Percentiles rank a stretch among this genome's conserved stretches.
Evolutionary conservation across 2,113 vertebrate genomes (phyloP).

Genomic region (Chloropsis hardwickii): DNA sequence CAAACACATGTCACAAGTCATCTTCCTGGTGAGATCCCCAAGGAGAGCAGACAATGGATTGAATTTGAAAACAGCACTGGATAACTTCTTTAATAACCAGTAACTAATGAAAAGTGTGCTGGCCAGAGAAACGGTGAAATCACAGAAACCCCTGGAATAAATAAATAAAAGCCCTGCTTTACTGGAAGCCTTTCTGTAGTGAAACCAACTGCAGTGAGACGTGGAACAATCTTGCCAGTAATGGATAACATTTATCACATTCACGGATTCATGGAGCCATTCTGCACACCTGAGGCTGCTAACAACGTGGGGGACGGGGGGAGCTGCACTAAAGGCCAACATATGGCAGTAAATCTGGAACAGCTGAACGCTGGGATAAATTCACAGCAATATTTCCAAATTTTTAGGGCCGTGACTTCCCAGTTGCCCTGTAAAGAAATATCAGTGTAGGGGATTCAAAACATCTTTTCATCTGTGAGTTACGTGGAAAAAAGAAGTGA

Average conservation of each 20-base stretch:
- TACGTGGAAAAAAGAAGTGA: neutral
- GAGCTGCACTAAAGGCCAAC: slow-evolving; percentile 38
- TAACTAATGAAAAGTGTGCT: neutral
- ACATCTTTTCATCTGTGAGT: neutral
- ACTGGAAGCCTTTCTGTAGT: neutral
- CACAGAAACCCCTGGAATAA: neutral
- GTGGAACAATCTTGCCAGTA: neutral
- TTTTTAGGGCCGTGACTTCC: neutral
- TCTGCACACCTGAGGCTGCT: slow-evolving; percentile 46
- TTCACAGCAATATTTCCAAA: neutral
- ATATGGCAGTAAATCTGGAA: slow-evolving; percentile 44
- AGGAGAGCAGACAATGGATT: neutral
- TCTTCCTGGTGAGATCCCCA: neutral
- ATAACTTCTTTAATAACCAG: neutral
- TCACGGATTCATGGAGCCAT: neutral
- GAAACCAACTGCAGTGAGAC: slow-evolving; percentile 1
- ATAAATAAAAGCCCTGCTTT: neutral
- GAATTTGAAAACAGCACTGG: neutral
- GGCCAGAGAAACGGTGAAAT: neutral
- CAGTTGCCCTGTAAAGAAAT: neutral
- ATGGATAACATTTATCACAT: slow-evolving; percentile 44
- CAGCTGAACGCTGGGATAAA: slow-evolving; percentile 14
- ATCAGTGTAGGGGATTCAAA: neutral
- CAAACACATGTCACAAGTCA: neutral
- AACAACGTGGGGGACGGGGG: neutral